phyloP scores from a whole-genome alignment of 2,888 invertebrate species.

The Aproaerema taeniolella region DNA sequence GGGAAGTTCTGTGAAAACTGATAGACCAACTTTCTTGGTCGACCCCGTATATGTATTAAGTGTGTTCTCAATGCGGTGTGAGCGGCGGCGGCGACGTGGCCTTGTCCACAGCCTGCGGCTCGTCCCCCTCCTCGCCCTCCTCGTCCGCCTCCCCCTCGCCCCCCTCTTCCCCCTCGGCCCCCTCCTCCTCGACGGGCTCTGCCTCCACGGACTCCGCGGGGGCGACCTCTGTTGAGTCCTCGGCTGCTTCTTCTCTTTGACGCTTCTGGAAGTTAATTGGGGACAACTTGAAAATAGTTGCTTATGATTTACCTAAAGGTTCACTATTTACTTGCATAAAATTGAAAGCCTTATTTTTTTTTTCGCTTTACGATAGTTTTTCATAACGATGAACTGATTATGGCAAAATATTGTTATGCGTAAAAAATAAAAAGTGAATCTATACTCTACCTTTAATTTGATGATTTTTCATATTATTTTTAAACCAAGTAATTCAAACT shows the following conservation, averaged over 20 bases:
- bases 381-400: no score
- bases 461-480: no score
- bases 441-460: no score
- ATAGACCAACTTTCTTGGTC: background rate
- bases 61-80: slow-evolving; percentile 26
- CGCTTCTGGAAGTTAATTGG: slow-evolving; percentile 59
- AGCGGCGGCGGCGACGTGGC: slow-evolving; percentile 73
- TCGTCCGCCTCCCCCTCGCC: slow-evolving; percentile 34
- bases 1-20: no score
- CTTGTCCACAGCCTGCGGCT: slow-evolving; percentile 50
- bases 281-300: no score
- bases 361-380: no score
- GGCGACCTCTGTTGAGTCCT: slow-evolving; percentile 27
- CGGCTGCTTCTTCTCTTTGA: slow-evolving; percentile 49
- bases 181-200: slow-evolving; percentile 37
- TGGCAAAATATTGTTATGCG: no score
- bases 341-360: no score
- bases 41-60: background rate
- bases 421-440: no score
- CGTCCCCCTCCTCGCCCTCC: slow-evolving; percentile 30
- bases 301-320: no score
- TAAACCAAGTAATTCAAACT: no score
- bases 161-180: slow-evolving; percentile 40
- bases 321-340: no score
- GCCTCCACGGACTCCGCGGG: slow-evolving; percentile 36